Percentiles rank a stretch among this genome's conserved stretches.
These are phyloP conservation scores for Chesias legatella DNA, from an alignment of 2,888 invertebrate genomes.

Conservation along the genomic window DNA sequence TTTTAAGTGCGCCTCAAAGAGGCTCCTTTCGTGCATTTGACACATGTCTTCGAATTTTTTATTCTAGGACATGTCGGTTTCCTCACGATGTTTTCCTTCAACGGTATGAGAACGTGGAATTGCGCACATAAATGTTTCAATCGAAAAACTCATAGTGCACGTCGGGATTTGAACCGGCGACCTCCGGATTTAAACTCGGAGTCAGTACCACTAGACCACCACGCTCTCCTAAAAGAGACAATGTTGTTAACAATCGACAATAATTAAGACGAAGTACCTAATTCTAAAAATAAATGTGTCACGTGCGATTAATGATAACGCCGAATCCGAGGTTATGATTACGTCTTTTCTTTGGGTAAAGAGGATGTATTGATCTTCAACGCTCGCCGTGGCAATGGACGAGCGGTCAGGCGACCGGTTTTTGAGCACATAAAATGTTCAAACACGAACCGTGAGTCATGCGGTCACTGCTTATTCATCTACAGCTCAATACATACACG, in stretches of 20 bases:
- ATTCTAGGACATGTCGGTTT: too few species aligned
- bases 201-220: too few species aligned
- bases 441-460: conserved; percentile 40
- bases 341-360: conserved; percentile 13
- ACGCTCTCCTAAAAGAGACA: too few species aligned
- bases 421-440: conserved; percentile 28
- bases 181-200: too few species aligned
- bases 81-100: too few species aligned
- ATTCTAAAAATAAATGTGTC: conserved; percentile 29
- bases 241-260: conserved; percentile 20
- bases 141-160: too few species aligned
- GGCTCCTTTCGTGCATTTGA: too few species aligned
- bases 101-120: not conserved
- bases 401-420: conserved; percentile 41
- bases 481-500: conserved; percentile 9
- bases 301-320: conserved; percentile 25
- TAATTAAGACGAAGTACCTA: conserved; percentile 20
- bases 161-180: too few species aligned
- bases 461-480: conserved; percentile 14
- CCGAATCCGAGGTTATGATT: conserved; percentile 11
- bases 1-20: too few species aligned
- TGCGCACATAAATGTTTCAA: too few species aligned
- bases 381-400: conserved; percentile 46
- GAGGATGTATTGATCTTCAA: conserved; percentile 18
- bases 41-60: too few species aligned